Percentiles rank a stretch among this genome's conserved stretches.
Evolutionary conservation across 2,113 vertebrate species (phyloP).

Genomic region (Chauna torquata): DNA sequence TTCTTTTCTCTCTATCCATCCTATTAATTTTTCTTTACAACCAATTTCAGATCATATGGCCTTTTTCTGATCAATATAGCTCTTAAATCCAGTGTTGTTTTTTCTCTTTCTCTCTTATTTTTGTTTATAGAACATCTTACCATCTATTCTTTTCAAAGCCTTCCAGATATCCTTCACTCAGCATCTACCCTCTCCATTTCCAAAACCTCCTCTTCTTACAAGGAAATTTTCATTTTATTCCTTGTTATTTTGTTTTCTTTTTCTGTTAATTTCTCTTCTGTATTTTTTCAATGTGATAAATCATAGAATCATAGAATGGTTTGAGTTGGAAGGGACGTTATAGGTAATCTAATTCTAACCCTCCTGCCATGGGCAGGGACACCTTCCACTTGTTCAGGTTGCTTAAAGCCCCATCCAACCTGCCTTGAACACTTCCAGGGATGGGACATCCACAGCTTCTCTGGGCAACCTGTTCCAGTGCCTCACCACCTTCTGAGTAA

Average conservation of each 20-base stretch:
- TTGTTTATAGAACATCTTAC: neutral
- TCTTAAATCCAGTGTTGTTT: fast-evolving
- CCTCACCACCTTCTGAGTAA: neutral
- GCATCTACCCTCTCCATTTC: neutral
- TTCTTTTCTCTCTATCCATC: neutral
- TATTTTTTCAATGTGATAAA: neutral
- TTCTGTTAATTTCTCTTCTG: neutral
- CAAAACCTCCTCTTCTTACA: neutral
- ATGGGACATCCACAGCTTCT: neutral
- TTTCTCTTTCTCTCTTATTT: neutral
- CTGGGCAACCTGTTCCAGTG: neutral
- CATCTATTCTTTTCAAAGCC: neutral
- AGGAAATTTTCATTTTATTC: neutral
- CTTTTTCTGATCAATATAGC: neutral
- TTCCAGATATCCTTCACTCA: neutral
- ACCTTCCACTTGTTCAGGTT: neutral
- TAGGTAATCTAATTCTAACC: neutral
- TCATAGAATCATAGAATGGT: too few relatives aligned
- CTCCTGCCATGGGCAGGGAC: neutral
- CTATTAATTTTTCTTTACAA: neutral
- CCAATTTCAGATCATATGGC: fast-evolving
- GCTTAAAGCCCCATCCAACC: neutral
- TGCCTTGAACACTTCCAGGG: neutral
- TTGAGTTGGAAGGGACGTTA: too few relatives aligned
- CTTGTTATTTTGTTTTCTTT: neutral